Conservation (phyloP, 2,797 vertebrate genomes). For the Buceros bicornis region DNA sequence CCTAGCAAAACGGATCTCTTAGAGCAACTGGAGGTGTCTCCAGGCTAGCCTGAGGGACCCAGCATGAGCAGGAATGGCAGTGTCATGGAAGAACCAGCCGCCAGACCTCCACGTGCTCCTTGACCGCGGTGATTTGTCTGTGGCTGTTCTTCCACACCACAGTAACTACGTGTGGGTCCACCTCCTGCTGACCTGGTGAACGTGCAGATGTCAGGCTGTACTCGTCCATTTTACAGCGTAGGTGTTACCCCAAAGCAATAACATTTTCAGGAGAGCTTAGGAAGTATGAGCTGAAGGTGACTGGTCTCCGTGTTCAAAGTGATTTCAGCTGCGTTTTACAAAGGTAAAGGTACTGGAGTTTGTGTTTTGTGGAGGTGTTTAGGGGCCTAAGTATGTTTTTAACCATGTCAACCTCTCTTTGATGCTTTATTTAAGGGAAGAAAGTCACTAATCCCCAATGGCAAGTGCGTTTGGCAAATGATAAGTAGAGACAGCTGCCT, state of each 20-base stretch:
- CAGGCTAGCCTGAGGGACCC: neutral
- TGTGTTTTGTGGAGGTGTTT: neutral
- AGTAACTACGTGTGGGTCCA: rapidly evolving
- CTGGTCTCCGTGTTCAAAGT: neutral
- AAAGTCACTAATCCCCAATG: neutral
- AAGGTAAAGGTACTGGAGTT: neutral
- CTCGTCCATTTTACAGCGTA: neutral
- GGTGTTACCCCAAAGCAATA: neutral
- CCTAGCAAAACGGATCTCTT: neutral
- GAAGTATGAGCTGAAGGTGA: neutral
- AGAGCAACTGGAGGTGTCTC: neutral
- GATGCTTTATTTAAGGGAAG: neutral
- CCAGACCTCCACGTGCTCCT: neutral
- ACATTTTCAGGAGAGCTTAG: neutral
- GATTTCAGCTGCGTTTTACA: neutral
- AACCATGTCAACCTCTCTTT: neutral
- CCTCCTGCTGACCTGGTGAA: neutral
- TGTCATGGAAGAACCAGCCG: neutral
- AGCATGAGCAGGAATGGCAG: neutral
- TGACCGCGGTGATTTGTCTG: rapidly evolving
- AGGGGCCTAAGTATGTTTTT: neutral
- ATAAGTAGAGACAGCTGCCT: neutral
- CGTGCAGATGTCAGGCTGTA: rapidly evolving
- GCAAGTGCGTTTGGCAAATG: neutral
- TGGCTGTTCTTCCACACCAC: neutral